phyloP scores from a whole-genome alignment of 2,888 invertebrate genomes.

The Drosophila parthenogenetica region DNA sequence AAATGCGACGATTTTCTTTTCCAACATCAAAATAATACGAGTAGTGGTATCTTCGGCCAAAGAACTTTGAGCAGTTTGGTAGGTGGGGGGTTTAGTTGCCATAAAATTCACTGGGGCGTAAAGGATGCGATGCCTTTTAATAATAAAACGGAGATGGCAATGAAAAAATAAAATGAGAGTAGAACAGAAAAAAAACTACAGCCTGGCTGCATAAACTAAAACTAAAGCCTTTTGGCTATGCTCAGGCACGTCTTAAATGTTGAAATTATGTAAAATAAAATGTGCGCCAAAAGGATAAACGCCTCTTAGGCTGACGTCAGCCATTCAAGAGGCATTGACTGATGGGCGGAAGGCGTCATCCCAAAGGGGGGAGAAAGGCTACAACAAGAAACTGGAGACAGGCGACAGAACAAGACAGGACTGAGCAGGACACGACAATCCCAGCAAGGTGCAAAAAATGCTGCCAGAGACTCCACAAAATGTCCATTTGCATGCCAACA shows the following conservation, averaged over 20 bases:
- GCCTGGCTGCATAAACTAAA: constrained; percentile 75
- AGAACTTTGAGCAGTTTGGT: constrained; percentile 3
- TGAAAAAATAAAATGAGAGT: neutral
- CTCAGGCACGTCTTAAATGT: constrained; percentile 80
- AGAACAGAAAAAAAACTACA: constrained; percentile 43
- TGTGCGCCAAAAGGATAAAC: constrained; percentile 73
- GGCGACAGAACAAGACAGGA: constrained; percentile 17
- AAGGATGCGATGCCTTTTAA: constrained; percentile 79
- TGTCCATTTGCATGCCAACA: constrained; percentile 69
- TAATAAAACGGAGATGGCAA: constrained; percentile 47
- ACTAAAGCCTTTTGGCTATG: constrained; percentile 80
- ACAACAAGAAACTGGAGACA: neutral
- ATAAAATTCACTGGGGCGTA: constrained; percentile 80
- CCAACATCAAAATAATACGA: constrained; percentile 25
- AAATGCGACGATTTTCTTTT: constrained; percentile 37
- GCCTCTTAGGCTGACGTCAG: constrained; percentile 73
- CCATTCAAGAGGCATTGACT: constrained; percentile 47
- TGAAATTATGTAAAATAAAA: constrained; percentile 80
- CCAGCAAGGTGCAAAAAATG: constrained; percentile 74
- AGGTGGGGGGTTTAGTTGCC: constrained; percentile 32
- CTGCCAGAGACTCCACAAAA: constrained; percentile 39
- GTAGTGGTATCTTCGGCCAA: constrained; percentile 11
- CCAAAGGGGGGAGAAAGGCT: too few species aligned
- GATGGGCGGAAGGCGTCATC: constrained; percentile 46
- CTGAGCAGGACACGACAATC: constrained; percentile 44